Conservation (phyloP, 2,113 vertebrate species). For the Leptocoma aspasia region DNA sequence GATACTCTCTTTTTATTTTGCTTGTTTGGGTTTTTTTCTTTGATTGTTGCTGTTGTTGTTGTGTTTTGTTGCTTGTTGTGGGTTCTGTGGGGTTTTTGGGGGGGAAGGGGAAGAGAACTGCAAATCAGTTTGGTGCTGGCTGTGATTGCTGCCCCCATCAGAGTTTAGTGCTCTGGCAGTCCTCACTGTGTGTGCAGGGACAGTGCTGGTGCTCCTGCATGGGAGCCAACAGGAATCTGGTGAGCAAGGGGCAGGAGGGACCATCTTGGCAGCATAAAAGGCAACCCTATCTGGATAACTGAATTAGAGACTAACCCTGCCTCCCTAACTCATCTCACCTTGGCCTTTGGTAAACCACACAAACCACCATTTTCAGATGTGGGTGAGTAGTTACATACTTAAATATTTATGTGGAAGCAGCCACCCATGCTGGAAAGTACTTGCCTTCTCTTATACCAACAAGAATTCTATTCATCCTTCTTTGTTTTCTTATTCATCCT, state of each 20-base stretch:
- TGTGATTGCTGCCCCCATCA: not conserved
- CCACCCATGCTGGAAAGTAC: not conserved
- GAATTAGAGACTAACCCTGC: not conserved
- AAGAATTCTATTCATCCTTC: not conserved
- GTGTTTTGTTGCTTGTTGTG: not conserved
- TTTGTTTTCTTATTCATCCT: not conserved
- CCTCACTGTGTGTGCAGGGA: not conserved
- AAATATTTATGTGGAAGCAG: not conserved
- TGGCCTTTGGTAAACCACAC: not conserved
- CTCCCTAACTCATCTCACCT: not conserved
- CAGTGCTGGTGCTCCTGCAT: not conserved
- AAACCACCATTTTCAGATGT: not conserved
- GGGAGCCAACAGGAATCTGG: rapidly evolving
- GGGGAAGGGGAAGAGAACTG: rapidly evolving
- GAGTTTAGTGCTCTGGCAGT: not conserved
- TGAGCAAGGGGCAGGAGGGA: not conserved
- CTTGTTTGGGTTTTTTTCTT: not conserved
- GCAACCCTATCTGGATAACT: not conserved
- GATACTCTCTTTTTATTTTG: not conserved
- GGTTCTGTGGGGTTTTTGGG: not conserved
- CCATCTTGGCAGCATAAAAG: not conserved
- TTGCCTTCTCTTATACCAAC: not conserved
- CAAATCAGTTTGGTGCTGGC: not conserved
- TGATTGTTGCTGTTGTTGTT: not conserved
- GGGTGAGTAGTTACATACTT: not conserved